These are phyloP conservation scores for Phaethon lepturus DNA, from an alignment of 2,113 vertebrate genomes.

Conservation along the genomic window DNA sequence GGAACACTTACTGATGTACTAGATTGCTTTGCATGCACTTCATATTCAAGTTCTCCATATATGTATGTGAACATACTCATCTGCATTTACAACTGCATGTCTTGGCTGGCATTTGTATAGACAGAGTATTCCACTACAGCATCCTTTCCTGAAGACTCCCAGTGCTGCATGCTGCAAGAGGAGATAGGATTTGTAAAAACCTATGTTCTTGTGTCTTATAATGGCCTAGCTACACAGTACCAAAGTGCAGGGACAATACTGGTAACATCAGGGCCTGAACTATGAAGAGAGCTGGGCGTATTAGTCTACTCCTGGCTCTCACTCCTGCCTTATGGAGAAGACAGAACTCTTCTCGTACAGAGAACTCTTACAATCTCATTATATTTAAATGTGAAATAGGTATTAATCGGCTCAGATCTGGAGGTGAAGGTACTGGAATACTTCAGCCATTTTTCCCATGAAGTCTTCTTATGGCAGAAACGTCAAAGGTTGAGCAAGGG, in stretches of 20 bases:
- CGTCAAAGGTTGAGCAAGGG: background rate
- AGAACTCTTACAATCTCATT: background rate
- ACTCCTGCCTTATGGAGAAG: too few relatives aligned
- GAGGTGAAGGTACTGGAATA: background rate
- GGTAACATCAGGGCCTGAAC: background rate
- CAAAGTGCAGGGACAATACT: background rate
- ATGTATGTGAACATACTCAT: background rate
- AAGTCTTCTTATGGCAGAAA: background rate
- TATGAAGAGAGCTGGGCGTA: background rate
- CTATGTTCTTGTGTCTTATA: fast-evolving
- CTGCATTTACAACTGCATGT: background rate
- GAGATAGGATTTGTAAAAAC: background rate
- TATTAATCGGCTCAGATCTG: background rate
- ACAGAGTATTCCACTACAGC: background rate
- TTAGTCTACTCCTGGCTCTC: background rate
- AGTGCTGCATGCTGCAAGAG: background rate
- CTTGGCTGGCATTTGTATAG: background rate
- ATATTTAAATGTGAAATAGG: background rate
- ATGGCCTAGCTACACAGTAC: background rate
- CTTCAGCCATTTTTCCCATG: background rate
- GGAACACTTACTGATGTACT: background rate
- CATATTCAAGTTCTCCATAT: background rate
- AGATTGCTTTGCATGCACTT: background rate
- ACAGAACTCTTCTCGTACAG: background rate
- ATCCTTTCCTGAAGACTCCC: background rate